Evolutionary conservation across 2,797 vertebrate species (phyloP), one percentile per base, ranked within the genome.

Genomic region (Lemur catta): DNA sequence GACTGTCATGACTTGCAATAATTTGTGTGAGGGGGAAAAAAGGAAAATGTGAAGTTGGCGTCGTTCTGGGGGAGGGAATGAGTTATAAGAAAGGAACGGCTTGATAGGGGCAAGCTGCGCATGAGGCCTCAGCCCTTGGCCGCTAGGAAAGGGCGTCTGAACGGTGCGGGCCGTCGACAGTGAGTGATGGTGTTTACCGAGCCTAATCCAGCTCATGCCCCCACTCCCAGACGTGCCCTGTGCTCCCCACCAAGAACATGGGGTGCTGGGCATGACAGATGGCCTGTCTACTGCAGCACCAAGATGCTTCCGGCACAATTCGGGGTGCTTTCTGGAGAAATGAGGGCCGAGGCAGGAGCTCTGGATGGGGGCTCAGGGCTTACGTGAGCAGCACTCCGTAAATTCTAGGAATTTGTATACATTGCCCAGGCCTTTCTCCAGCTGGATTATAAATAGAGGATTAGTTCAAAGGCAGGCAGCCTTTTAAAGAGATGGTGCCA

Each of bases 1-100:
- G 98, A 98, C 85, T 97, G 98, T 98, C 98, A 98, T 99, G 98
- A 99, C 98, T 98, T 99, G 98, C 98, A 99, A 98, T 98, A 98
- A 98, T 98, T 96, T 97, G 95, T 95, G 88, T 11, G 87, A 26
- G 85, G 90, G 52, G 11, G 30, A 41, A 20, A 71, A 63, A 92
- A 84, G 88, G 97, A 96, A 97, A 98, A 98, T 97, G 71, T 97
- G 93, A 97, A 98, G 91, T 95, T 97, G 97, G 95, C 90, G 41
- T 91, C 59, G 3, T 96, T 96, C 94, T 96, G 5, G 52, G 92
- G 91, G 95, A 98, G 96, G 96, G 97, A 97, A 97, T 97, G 95
- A 98, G 96, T 98, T 98, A 92, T 63, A 97, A 98, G 97, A 97
- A 97, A 97, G 97, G 95, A 97, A 82, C 7, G 52, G 92, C 85